Percentiles rank a stretch among this genome's conserved stretches.
These are phyloP conservation scores for Coregonus suidteri DNA, from an alignment of 2,797 vertebrate genomes.

Conservation along the genomic window DNA sequence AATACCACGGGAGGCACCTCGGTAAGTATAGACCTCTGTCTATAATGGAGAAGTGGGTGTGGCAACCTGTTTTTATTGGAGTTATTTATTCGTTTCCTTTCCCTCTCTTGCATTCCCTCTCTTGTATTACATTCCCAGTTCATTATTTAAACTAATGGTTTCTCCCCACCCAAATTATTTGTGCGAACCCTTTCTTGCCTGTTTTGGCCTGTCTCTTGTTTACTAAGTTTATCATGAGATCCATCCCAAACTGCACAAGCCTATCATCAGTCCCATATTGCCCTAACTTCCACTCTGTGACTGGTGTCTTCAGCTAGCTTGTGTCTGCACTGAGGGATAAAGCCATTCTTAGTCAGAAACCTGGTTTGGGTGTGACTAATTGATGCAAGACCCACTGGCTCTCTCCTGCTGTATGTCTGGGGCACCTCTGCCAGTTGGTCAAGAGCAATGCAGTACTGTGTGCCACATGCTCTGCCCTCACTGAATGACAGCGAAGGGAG, in stretches of 20 bases:
- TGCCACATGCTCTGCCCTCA: too few relatives aligned
- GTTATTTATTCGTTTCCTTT: neutral
- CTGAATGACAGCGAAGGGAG: too few relatives aligned
- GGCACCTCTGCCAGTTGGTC: too few relatives aligned
- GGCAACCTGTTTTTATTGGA: too few relatives aligned
- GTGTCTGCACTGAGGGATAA: neutral
- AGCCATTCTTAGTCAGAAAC: too few relatives aligned
- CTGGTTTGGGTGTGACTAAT: too few relatives aligned
- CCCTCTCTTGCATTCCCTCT: too few relatives aligned
- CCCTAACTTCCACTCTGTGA: neutral
- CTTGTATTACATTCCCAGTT: neutral
- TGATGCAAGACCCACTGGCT: too few relatives aligned
- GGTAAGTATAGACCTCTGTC: conserved; percentile 61
- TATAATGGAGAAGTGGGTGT: neutral
- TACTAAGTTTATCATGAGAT: neutral
- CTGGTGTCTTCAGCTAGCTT: neutral
- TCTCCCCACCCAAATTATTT: neutral
- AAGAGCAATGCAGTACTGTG: too few relatives aligned
- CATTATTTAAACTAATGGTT: neutral
- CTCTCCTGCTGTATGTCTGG: too few relatives aligned
- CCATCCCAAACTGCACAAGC: neutral
- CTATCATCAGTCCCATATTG: neutral
- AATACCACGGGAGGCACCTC: conserved; percentile 61
- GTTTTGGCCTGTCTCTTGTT: neutral
- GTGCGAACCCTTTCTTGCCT: neutral